Base-by-base conservation (phyloP, 2,113 vertebrate genomes). In the Perca schrenkii region DNA sequence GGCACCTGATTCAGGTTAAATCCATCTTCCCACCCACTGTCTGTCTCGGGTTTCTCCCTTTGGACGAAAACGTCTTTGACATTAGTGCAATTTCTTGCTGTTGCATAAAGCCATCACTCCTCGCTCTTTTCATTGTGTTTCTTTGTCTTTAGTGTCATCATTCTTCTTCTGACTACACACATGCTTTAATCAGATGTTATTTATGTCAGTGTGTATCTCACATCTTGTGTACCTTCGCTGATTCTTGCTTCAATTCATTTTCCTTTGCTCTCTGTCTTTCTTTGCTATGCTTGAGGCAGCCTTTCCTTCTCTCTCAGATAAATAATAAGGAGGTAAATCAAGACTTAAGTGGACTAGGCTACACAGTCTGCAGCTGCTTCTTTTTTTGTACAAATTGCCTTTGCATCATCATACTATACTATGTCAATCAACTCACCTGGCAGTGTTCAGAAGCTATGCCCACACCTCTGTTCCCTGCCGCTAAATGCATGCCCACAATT, bases 11-110 rank as follows among this genome's bases (percentile, higher is more conserved):
- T 56, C 22, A 8, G 53, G 40, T 75, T 57, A 77, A 79, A 86
- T 86, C 86, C 61, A 43, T 87, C 83, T 66, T 80, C 52, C 82
- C 85, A 60, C 89, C 78, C 89, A 82, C 84, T 80, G 77, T 78
- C 86, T 87, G 87, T 83, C 83, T 87, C 34, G 60, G 76, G 72
- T 79, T 85, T 84, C 80, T 89, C 74, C 79, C 83, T 31, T 82
- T 8, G 47, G 86, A 83, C 53, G 14, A 28, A 78, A 86, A 53
- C 3, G 21, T 77, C 81, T 90, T 81, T 87, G 40, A 82, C 66
- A 50, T 69, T 65, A 85, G 80, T 81, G 50, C 86, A 67, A 70
- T 83, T 83, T 86, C 68, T 76, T 79, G 58, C 77, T 57, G 28
- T 52, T 81, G 77, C 36, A 69, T 72, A 75, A 73, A 72, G 58